phyloP scores from a whole-genome alignment of 2,797 vertebrate species.

The Helarctos malayanus region DNA sequence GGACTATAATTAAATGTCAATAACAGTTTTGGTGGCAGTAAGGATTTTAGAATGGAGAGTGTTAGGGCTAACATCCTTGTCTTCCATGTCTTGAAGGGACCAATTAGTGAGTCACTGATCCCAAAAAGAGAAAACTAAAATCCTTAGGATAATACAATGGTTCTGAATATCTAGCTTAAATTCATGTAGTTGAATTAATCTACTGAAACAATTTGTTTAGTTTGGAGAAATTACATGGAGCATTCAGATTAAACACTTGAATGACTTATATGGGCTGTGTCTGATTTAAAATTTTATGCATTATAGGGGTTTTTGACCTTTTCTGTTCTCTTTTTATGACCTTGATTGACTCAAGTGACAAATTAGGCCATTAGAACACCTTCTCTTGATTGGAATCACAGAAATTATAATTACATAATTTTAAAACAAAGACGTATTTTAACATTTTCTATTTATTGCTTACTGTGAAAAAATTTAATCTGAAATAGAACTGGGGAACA shows the following conservation, averaged over 20 bases:
- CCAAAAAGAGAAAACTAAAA: constrained; percentile 1
- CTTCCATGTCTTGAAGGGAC: not conserved
- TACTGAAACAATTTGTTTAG: not conserved
- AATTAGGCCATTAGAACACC: not conserved
- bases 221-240: not conserved
- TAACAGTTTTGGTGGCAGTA: not conserved
- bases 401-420: not conserved
- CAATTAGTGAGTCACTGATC: not conserved
- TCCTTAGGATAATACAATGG: not conserved
- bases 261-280: not conserved
- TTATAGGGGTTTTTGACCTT: not conserved
- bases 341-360: not conserved
- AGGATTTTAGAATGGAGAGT: not conserved
- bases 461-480: not conserved
- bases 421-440: not conserved
- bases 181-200: not conserved
- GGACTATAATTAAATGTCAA: not conserved
- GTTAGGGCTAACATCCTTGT: not conserved
- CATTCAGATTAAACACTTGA: constrained; percentile 34
- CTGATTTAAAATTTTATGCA: not conserved
- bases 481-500: not conserved
- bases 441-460: not conserved
- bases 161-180: constrained; percentile 30
- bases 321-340: not conserved
- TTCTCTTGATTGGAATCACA: not conserved